Evolutionary conservation across 2,113 vertebrate species (phyloP), one percentile per base, ranked within the genome.

Genomic region (Zootoca vivipara): DNA sequence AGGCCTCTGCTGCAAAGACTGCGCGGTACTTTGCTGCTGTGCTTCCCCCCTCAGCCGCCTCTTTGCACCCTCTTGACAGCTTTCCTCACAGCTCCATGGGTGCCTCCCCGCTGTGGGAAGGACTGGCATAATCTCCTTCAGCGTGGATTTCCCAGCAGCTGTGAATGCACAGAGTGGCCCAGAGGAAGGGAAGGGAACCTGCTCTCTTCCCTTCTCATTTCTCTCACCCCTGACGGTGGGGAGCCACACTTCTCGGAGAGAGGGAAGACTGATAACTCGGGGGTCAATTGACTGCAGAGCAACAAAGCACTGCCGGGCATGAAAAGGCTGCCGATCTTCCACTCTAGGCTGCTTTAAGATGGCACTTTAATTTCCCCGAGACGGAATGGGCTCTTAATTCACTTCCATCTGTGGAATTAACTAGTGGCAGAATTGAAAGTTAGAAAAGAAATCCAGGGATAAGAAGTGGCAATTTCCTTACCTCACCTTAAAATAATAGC

Each of bases 121-220:
- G 70, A 73, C 24, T 20, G 0, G 83, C 78, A 24, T 24, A 64
- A 6, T 81, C 69, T 74, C 38, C 22, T 15, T 26, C 38, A 22
- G 33, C 56, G 22, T 30, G 70, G 88, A 80, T 74, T 89, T 69
- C 84, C 89, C 78, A 77, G 78, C 78, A 82, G 89, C 89, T 70
- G 86, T n/a, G 42, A 75, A 10, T 20, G 81, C 38, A 24, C 56
- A 56, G 40, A 72, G 38, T 52, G 40, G 78, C 58, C 18, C 58
- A 20, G 18, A 6, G 82, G 82, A 16, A n/a, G 26, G 26, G 9
- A 26, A 18, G n/a, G 72, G 9, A 4, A 9, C 15, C 26, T 69
- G 35, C 38, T 74, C 69, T 40, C 58, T 85, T 64, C 73, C 70
- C 69, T 40, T 67, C 28, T 3, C n/a, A 8, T 38, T 62, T n/a